phyloP scores from a whole-genome alignment of 37 sponge, comb jelly and placozoan genomes.

The Halichondria panicea region DNA sequence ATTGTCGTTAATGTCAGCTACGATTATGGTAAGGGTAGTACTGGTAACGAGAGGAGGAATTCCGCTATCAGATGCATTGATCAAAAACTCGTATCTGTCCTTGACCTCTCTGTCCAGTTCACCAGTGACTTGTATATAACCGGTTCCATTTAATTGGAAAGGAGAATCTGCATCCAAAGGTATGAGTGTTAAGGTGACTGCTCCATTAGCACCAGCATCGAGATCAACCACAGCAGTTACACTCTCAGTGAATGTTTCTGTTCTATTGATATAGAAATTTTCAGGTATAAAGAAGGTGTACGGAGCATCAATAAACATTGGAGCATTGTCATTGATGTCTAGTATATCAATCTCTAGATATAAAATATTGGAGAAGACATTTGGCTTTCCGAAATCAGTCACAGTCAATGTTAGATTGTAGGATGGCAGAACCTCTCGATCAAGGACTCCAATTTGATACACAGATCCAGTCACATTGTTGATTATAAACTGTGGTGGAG shows the following conservation, averaged over 20 bases:
- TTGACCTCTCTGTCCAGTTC: slow-evolving; percentile 70
- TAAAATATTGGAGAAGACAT: slow-evolving; percentile 17
- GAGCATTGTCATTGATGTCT: slow-evolving; percentile 74
- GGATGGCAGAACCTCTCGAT: slow-evolving; percentile 15
- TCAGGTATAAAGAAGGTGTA: slow-evolving; percentile 29
- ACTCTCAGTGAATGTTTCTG: not conserved
- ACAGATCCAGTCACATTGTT: slow-evolving; percentile 23
- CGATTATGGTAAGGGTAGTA: slow-evolving; percentile 28
- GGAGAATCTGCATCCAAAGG: not conserved
- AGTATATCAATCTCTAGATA: slow-evolving; percentile 28
- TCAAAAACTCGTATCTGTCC: slow-evolving; percentile 24
- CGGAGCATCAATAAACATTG: slow-evolving; percentile 10
- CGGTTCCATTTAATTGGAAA: slow-evolving; percentile 30
- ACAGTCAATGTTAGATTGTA: slow-evolving; percentile 42
- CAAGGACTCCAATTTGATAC: slow-evolving; percentile 7
- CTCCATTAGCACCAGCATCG: slow-evolving; percentile 54
- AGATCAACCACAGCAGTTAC: slow-evolving; percentile 14
- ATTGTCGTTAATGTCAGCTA: slow-evolving; percentile 70
- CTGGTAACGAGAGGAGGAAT: not conserved
- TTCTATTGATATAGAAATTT: slow-evolving; percentile 6
- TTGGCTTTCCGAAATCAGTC: slow-evolving; percentile 21
- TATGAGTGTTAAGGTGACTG: slow-evolving; percentile 10
- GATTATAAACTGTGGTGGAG: slow-evolving; percentile 16
- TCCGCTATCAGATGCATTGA: slow-evolving; percentile 54
- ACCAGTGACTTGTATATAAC: slow-evolving; percentile 6